Conservation (phyloP, 2,888 invertebrate genomes). For the Alentia gelatinosa region DNA sequence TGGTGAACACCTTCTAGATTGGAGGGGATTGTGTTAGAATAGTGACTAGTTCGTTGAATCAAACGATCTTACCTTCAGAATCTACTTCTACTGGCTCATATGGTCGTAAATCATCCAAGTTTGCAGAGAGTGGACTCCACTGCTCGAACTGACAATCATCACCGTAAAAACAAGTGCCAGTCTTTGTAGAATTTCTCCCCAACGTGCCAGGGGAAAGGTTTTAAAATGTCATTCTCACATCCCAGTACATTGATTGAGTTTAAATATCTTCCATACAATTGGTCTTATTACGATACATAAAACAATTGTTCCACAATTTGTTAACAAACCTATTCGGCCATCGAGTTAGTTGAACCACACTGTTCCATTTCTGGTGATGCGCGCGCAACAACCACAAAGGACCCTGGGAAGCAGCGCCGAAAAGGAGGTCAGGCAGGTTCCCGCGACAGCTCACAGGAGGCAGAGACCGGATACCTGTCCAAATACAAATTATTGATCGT, state of each 20-base stretch:
- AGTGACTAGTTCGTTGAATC: not conserved
- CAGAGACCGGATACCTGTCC: no score
- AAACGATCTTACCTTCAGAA: conserved; percentile 14
- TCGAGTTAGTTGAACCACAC: conserved; percentile 9
- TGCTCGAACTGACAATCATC: conserved; percentile 18
- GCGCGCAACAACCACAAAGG: conserved; percentile 11
- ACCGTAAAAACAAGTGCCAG: conserved; percentile 34
- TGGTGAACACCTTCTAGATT: not conserved
- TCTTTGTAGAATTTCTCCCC: not conserved
- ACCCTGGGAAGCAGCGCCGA: conserved; percentile 4
- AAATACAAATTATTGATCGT: no score
- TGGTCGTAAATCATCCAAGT: conserved; percentile 10
- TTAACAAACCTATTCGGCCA: not conserved
- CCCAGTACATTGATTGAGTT: not conserved
- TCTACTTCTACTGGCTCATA: conserved; percentile 39
- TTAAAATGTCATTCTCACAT: not conserved
- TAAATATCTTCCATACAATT: not conserved
- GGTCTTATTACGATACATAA: not conserved
- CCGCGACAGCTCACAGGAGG: not conserved
- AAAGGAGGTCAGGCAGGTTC: conserved; percentile 41
- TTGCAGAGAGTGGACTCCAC: conserved; percentile 16
- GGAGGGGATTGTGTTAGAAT: no score
- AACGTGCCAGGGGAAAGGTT: not conserved
- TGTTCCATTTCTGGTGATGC: conserved; percentile 45
- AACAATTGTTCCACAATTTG: conserved; percentile 21